These are phyloP conservation scores for Campoletis sonorensis DNA, from an alignment of 1,140 invertebrate species.

Conservation along the genomic window DNA sequence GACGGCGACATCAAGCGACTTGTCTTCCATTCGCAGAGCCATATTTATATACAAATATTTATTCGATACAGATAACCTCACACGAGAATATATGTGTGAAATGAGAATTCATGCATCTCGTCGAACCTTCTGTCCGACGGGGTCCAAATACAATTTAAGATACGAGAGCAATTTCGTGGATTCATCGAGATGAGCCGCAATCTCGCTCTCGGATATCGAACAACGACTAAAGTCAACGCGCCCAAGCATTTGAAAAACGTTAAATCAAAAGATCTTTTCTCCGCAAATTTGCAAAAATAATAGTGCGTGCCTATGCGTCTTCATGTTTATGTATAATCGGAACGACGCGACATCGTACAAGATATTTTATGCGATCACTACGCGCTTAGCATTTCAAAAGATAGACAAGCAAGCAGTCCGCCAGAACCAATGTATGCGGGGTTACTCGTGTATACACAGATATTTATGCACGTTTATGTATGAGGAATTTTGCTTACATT, in stretches of 20 bases:
- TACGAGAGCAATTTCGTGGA: not conserved
- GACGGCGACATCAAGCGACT: not conserved
- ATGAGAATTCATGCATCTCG: not conserved
- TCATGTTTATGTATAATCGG: not conserved
- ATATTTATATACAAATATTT: conserved; percentile 17
- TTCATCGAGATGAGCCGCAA: conserved; percentile 19
- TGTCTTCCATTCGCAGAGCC: not conserved
- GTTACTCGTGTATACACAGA: conserved; percentile 4
- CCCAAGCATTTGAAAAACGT: not conserved
- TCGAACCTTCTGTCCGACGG: not conserved
- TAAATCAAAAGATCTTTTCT: conserved; percentile 35
- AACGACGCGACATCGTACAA: conserved; percentile 10
- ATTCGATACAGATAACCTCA: not conserved
- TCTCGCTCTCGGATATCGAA: conserved; percentile 23
- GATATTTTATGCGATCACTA: conserved; percentile 35
- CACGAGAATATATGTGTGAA: not conserved
- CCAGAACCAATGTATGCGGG: not conserved
- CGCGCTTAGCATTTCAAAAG: conserved; percentile 46
- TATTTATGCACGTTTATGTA: not conserved
- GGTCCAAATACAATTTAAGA: not conserved
- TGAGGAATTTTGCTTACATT: not conserved
- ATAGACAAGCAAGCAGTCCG: conserved; percentile 7
- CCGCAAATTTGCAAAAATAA: conserved; percentile 17
- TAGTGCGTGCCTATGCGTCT: not conserved
- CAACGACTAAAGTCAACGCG: not conserved